Evolutionary conservation across 2,113 vertebrate species (phyloP), one percentile per base, ranked within the genome.

Genomic region (Scytalopus superciliaris): DNA sequence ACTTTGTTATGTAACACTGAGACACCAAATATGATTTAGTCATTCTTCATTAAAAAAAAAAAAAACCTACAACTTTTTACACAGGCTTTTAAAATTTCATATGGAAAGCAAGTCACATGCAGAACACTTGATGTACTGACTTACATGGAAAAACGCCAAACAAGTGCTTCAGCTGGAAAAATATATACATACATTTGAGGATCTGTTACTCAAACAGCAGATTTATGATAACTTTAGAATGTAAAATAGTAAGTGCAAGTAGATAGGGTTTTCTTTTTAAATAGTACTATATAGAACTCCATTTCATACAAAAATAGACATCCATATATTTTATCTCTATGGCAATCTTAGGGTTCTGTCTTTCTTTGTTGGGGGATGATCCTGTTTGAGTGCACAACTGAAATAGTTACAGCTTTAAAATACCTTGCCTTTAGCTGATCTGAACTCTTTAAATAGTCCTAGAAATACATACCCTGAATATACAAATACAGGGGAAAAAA

Each of bases 281-380:
- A 97, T 96, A 97, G 93, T 89, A 89, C 28, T 94, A 25, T 81
- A 90, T 64, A 96, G 81, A 97, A 95, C 82, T 97, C 84, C 5
- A 78, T 97, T 85, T 96, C 57, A 92, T 97, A 96, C 40, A 98
- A 98, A 98, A 98, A 98, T 97, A 98, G 80, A 94, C 90, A 96
- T 94, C 64, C 47, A 52, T 91, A 57, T 75, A 62, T 93, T 95
- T 92, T 62, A 91, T 63, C 84, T 86, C 70, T 79, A 24, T 92
- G 89, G 63, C 62, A 91, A 76, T 87, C 19, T 52, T 76, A 30
- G 16, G 60, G 25, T 50, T 53, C 5, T 1, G n/a, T 92, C 75
- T 90, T 59, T 42, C 15, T 42, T 82, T 64, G 33, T 62, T 80
- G 44, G 40, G 77, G 79, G 64, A 53, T 75, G 44, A 63, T 68